A percentile compares a stretch with the other conserved stretches of the same genome.
These are phyloP conservation scores for Ranitomeya variabilis DNA, from an alignment of 2,113 vertebrate species.

Conservation along the genomic window DNA sequence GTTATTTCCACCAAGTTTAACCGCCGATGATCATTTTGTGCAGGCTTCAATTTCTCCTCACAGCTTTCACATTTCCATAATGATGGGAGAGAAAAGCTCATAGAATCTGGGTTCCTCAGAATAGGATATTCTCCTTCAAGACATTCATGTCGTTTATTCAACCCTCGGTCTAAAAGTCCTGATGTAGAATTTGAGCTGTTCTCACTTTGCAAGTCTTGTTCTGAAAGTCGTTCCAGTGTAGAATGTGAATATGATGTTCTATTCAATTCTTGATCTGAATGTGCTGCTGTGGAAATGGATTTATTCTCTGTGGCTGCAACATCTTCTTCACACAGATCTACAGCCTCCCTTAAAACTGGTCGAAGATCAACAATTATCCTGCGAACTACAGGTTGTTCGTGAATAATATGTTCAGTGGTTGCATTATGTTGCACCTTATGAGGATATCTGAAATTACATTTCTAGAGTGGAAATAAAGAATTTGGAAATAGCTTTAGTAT, in stretches of 20 bases:
- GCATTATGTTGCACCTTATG: not conserved
- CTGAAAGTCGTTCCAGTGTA: not conserved
- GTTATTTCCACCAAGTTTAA: conserved; percentile 43
- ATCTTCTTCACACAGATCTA: not conserved
- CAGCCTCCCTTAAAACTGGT: conserved; percentile 62
- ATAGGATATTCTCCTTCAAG: not conserved
- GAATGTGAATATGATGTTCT: not conserved
- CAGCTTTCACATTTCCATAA: not conserved
- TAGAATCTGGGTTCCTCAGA: not conserved
- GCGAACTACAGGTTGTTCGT: conserved; percentile 13
- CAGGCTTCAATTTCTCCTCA: not conserved
- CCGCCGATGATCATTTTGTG: not conserved
- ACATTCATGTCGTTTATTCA: not conserved
- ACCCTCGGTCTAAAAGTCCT: not conserved
- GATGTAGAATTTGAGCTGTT: not conserved
- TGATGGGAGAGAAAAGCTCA: not conserved
- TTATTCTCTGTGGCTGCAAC: not conserved
- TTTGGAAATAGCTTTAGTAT: not conserved
- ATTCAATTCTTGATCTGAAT: not conserved
- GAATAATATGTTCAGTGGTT: not conserved
- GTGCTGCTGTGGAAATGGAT: not conserved
- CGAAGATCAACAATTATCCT: conserved; percentile 65
- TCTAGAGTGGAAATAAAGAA: conserved; percentile 2
- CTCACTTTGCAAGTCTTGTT: not conserved
- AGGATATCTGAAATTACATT: not conserved